Conservation (phyloP, 2,797 vertebrate species). For the Craterocephalus amniculus region DNA sequence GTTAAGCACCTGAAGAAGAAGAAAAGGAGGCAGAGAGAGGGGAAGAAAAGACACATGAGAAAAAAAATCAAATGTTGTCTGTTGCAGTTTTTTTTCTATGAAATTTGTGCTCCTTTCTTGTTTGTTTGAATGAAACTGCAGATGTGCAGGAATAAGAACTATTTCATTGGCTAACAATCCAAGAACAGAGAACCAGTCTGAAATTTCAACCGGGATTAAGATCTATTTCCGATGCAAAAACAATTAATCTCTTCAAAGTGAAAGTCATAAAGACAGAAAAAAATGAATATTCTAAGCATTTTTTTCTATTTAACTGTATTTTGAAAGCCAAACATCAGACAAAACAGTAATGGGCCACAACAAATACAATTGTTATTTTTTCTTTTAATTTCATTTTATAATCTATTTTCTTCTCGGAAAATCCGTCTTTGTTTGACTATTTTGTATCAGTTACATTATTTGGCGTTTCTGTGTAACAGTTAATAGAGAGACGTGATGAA, state of each 20-base stretch:
- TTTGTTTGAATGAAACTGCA: conserved; percentile 8
- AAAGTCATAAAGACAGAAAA: not conserved
- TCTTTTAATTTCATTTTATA: not conserved
- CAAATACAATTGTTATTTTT: not conserved
- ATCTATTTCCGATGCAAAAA: not conserved
- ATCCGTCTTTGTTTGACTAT: not conserved
- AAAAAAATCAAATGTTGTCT: conserved; percentile 14
- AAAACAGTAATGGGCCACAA: conserved; percentile 14
- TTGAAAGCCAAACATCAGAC: conserved; percentile 39
- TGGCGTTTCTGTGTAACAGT: not conserved
- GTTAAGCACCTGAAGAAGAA: conserved; percentile 80
- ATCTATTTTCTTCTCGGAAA: not conserved
- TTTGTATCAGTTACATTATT: not conserved
- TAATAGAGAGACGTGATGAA: conserved; percentile 1
- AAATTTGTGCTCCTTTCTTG: not conserved
- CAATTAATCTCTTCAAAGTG: conserved; percentile 1
- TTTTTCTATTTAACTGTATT: conserved; percentile 12
- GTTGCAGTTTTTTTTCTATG: not conserved
- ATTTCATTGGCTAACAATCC: not conserved
- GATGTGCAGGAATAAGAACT: conserved; percentile 1
- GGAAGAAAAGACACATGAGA: conserved; percentile 43
- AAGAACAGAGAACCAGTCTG: not conserved
- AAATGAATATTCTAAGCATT: not conserved
- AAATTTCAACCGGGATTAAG: conserved; percentile 3
- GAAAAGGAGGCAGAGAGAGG: conserved; percentile 37